Evolutionary conservation across 2,113 vertebrate genomes (phyloP).

Genomic region (Podocnemis expansa): DNA sequence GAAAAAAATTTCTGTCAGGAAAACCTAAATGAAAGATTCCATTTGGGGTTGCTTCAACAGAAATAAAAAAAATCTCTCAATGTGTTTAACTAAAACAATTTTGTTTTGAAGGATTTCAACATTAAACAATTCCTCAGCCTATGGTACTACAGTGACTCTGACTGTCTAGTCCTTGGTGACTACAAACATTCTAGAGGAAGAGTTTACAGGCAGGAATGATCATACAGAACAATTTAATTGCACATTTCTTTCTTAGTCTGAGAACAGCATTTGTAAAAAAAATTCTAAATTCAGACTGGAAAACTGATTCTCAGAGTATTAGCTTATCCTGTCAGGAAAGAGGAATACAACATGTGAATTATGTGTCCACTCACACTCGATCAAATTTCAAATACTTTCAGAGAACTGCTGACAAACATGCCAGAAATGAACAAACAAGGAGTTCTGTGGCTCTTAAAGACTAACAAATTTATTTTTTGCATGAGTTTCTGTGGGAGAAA

Average conservation of each 20-base stretch:
- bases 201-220: neutral
- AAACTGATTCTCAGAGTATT: neutral
- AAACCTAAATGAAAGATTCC: neutral
- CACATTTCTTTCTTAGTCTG: neutral
- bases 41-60: neutral
- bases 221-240: neutral
- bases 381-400: neutral
- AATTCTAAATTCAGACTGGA: neutral
- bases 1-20: neutral
- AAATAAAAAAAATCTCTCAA: neutral
- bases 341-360: neutral
- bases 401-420: neutral
- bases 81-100: neutral
- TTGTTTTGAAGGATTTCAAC: neutral
- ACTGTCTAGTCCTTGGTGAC: neutral
- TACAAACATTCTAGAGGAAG: slow-evolving; percentile 32
- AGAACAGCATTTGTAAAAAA: neutral
- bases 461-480: no score
- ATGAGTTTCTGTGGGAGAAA: no score
- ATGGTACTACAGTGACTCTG: neutral
- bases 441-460: no score
- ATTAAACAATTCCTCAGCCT: neutral
- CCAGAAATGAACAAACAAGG: no score
- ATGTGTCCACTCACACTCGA: neutral
- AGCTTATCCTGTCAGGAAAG: neutral